Base-by-base conservation (phyloP, 2,113 vertebrate species). In the Lycaon pictus region DNA sequence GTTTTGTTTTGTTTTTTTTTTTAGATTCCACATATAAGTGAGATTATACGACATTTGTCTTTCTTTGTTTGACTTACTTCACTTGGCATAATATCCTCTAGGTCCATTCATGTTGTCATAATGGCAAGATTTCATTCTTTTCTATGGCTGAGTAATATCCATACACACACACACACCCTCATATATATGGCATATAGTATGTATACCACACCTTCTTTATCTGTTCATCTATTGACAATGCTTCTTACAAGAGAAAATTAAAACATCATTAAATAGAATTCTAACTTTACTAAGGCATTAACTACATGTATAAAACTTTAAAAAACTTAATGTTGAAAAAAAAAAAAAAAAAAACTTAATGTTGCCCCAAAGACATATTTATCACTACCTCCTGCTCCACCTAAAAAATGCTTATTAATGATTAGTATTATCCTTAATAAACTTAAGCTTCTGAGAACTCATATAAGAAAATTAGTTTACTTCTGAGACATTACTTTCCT, bases 331-430 rank as follows among this genome's bases (percentile, higher is more conserved):
- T 94, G 94, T 69, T 98, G 96, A n/a, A n/a, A n/a, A n/a, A n/a
- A n/a, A n/a, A n/a, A n/a, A n/a, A n/a, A n/a, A n/a, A 98, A 97
- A 98, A 98, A 98, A 98, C 90, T 97, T 96, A 97, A 97, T 94
- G 94, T 69, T 98, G 96, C 90, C 96, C 97, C 97, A 98, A 98
- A 98, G 98, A 98, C 98, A 98, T 98, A 98, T 97, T 98, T 93
- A 97, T 43, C 15, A 2, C 27, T 13, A 96, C 37, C 29, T 60
- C 35, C 80, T 95, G n/a, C 48, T 80, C 60, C 2, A 51, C 32
- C 32, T 11, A 29, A 74, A 95, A 95, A 55, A 55, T 20, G 0
- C 27, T 27, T 58, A 60, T 58, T 94, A 77, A 53, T 25, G 22
- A 35, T 89, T 69, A 90, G 25, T 77, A 84, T 60, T 72, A 56